Evolutionary conservation across 1,140 invertebrate genomes (phyloP), one percentile per base, ranked within the genome.

Genomic region (Piezodorus guildinii): DNA sequence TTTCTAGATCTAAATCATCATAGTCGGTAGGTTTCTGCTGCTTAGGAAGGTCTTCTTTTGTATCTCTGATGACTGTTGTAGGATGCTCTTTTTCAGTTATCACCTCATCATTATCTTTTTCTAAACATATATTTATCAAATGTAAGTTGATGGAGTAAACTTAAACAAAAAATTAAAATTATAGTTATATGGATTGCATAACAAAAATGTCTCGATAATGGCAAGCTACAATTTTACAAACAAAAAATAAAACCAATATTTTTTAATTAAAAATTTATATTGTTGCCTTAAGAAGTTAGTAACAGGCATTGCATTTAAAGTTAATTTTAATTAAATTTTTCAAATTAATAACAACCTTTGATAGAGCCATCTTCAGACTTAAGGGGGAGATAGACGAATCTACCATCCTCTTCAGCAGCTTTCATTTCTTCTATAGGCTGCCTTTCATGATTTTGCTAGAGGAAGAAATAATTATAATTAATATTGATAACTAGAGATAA

Each of bases 381-480:
- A 58, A 34, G 16, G 66, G 72, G 70, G 62, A 70, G 65, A 67
- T 77, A 80, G 6, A 70, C 68, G 70, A 84, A 85, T 51, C 71
- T 68, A n/a, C 81, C 82, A 60, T 66, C 69, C 19, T 74, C 72
- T 70, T 82, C 80, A 1, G 83, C 81, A 17, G 73, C 74, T 68
- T 78, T 74, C 81, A 90, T 85, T 73, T 92, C 90, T 65, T 85
- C 83, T 4, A 88, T 70, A 0, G 84, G 78, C 69, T 87, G 84
- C 46, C 90, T 77, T 51, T 90, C 86, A 63, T 79, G 75, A 71
- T 89, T 90, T 23, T 82, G 72, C 79, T 87, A 74, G 8, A 81
- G 73, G 67, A 70, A 64, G 65, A 68, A 23, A 66, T 60, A 46
- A 60, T 10, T n/a, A 43, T n/a, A 3, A 30, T 30, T 30, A 39